Conservation (phyloP, 2,113 vertebrate species). For the Picathartes gymnocephalus region DNA sequence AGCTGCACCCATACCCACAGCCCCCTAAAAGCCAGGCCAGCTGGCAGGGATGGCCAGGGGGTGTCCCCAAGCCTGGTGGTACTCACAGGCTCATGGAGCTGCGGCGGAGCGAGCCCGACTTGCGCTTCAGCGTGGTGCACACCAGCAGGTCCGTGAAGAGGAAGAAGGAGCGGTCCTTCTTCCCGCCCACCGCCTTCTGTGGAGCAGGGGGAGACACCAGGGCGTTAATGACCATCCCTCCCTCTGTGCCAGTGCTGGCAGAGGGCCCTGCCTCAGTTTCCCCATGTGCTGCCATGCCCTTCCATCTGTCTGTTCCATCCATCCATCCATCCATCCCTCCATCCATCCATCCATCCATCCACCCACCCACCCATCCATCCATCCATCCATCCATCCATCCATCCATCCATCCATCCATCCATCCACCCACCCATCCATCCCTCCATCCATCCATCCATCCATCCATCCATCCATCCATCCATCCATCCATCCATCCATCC, state of each 20-base stretch:
- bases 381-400: background rate
- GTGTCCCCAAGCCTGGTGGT: background rate
- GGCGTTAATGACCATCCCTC: background rate
- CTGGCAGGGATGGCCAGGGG: background rate
- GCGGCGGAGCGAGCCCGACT: slow-evolving; percentile 93
- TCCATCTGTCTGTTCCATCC: background rate
- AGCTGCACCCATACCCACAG: background rate
- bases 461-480: background rate
- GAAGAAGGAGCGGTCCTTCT: slow-evolving; percentile 97
- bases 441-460: no score
- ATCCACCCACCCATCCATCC: background rate
- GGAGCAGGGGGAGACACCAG: background rate
- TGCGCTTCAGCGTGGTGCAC: slow-evolving; percentile 96
- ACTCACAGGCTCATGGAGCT: slow-evolving; percentile 98
- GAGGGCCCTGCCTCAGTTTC: background rate
- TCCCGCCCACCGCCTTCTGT: slow-evolving; percentile 92
- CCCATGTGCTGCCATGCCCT: background rate
- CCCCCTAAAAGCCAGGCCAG: background rate
- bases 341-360: background rate
- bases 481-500: background rate
- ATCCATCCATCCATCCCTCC: no score
- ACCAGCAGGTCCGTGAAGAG: slow-evolving; percentile 95
- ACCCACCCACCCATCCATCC: background rate
- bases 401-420: background rate
- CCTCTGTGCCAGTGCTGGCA: background rate